Percentiles rank a stretch among this genome's conserved stretches.
These are phyloP conservation scores for Bovichtus variegatus DNA, from an alignment of 2,797 vertebrate genomes.

Conservation along the genomic window DNA sequence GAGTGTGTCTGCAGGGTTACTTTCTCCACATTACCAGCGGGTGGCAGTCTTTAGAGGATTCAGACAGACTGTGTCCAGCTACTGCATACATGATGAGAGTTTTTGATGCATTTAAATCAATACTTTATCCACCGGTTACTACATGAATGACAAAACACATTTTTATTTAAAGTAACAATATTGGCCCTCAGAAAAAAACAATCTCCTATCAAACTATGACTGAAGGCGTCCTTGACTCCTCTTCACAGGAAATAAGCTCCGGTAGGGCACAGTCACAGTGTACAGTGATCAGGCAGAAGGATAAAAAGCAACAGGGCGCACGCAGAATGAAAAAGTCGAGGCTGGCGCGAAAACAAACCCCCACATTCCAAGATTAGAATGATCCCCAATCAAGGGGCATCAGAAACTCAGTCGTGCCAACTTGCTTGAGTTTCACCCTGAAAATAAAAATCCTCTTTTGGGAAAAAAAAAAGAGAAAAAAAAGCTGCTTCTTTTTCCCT, in stretches of 20 bases:
- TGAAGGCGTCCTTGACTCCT: conserved; percentile 42
- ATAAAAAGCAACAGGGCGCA: conserved; percentile 57
- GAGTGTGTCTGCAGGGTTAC: conserved; percentile 49
- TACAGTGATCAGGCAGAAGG: conserved; percentile 66
- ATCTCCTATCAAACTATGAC: conserved; percentile 46
- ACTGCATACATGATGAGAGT: conserved; percentile 71
- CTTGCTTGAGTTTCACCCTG: conserved; percentile 43
- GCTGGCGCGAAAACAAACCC: conserved; percentile 51
- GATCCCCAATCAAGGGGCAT: conserved; percentile 43
- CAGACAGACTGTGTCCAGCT: conserved; percentile 65
- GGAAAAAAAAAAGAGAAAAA: too few species aligned
- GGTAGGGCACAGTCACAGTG: conserved; percentile 74
- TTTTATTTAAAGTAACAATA: conserved; percentile 61
- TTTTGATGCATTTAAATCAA: conserved; percentile 67
- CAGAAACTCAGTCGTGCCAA: conserved; percentile 37
- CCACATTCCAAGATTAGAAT: conserved; percentile 55
- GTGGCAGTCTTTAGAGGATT: conserved; percentile 73
- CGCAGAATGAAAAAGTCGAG: conserved; percentile 50
- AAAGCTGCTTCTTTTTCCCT: conserved; percentile 47
- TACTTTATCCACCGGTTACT: conserved; percentile 65
- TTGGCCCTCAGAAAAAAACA: conserved; percentile 41
- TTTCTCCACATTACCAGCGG: conserved; percentile 63
- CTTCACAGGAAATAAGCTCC: conserved; percentile 53
- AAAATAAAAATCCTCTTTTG: conserved; percentile 41
- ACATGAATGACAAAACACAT: conserved; percentile 72